These are phyloP conservation scores for Aleiodes leptofemur DNA, from an alignment of 2,888 invertebrate species.

Conservation along the genomic window DNA sequence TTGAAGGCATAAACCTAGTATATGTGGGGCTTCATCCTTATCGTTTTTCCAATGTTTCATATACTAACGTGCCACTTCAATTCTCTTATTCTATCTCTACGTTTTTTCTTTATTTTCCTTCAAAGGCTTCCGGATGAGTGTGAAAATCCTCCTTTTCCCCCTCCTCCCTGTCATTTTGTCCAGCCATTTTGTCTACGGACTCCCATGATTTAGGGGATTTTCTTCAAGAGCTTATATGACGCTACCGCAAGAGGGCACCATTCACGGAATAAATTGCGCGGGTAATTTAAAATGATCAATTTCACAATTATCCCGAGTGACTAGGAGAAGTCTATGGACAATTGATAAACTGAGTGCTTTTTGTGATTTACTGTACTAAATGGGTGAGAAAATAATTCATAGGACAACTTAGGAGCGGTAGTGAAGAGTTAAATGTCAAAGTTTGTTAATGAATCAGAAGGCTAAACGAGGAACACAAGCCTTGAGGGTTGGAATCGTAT, in stretches of 20 bases:
- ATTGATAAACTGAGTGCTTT: conserved; percentile 22
- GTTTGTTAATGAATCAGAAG: conserved; percentile 43
- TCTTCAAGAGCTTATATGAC: not conserved
- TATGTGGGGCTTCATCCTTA: conserved; percentile 46
- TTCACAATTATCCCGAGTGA: conserved; percentile 4
- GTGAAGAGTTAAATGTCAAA: conserved; percentile 32
- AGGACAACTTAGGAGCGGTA: not conserved
- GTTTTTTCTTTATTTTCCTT: conserved; percentile 22
- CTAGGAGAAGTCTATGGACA: conserved; percentile 12
- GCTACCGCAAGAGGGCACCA: not conserved
- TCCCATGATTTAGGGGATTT: not conserved
- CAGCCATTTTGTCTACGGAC: conserved; percentile 20
- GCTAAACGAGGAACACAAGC: conserved; percentile 39
- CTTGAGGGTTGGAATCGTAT: conserved; percentile 35
- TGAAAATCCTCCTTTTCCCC: not conserved
- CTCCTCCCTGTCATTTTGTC: not conserved
- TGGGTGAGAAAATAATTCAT: conserved; percentile 32
- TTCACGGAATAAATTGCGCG: not conserved
- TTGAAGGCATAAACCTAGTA: conserved; percentile 52
- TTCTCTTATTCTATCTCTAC: conserved; percentile 1
- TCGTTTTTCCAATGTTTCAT: conserved; percentile 46
- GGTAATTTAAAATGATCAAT: conserved; percentile 21
- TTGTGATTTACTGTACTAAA: not conserved
- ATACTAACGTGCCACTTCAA: not conserved
- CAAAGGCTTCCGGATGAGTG: conserved; percentile 43